Base-by-base conservation (phyloP, 2,888 invertebrate species). In the Busseola fusca region DNA sequence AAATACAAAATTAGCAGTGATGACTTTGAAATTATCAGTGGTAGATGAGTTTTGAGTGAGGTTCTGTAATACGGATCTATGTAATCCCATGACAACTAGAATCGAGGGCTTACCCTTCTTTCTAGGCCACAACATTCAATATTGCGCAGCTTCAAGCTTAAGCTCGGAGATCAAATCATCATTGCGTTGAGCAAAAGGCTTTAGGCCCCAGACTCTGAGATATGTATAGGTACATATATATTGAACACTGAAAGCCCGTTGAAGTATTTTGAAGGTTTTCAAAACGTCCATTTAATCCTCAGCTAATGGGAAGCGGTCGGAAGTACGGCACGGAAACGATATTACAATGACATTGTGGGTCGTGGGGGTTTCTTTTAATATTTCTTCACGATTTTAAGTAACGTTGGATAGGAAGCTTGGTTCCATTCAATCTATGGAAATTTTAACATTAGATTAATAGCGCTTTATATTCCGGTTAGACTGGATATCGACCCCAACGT, bases 281-380 rank as follows among this genome's bases (percentile, higher is more conserved):
- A 42, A 70, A 77, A 10, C 60, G 60, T 57, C 60, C 67, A 72
- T 77, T 81, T 69, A 66, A 75, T 76, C 68, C 66, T 50, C 10
- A 50, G 65, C 60, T 73, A 76, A 84, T 75, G 74, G 68, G 69
- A 69, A 70, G 60, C 52, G 69, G 62, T 14, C 60, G 74, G 73
- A 82, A 78, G 58, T 60, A 37, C 66, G 65, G n/a, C 54, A 56
- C 74, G 69, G 72, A 77, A 77, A 74, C 60, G 66, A 69, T 62
- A 58, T 78, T 64, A 74, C 63, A 74, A 79, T 76, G 59, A 42
- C 48, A 59, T 54, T 67, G 70, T 48, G 59, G 50, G 25, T 37
- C 12, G 37, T 45, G 21, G 37, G 40, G 66, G 67, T 64, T 69
- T 81, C n/a, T 73, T 72, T 69, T 59, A 63, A 80, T 74, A 74